These are phyloP conservation scores for Cynopterus sphinx DNA, from an alignment of 2,797 vertebrate genomes.

Conservation along the genomic window DNA sequence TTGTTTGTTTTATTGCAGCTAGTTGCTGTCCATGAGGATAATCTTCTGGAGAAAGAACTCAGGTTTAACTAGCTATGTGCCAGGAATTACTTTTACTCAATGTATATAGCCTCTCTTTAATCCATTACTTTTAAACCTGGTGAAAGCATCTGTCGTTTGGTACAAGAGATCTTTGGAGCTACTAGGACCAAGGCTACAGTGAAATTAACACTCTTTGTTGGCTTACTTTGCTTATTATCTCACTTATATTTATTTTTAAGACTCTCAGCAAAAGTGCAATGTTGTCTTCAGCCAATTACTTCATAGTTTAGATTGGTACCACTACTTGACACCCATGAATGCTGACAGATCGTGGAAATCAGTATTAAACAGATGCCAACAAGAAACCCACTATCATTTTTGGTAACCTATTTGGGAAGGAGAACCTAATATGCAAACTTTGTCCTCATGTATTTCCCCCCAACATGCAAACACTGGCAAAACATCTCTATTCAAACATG, in stretches of 20 bases:
- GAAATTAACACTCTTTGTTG: slow-evolving; percentile 43
- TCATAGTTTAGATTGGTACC: neutral
- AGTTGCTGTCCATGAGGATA: slow-evolving; percentile 31
- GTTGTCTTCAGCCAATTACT: neutral
- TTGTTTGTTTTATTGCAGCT: slow-evolving; percentile 62
- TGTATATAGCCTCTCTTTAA: neutral
- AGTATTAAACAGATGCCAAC: slow-evolving; percentile 1
- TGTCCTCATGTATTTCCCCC: neutral
- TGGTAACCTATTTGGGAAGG: neutral
- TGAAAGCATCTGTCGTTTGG: slow-evolving; percentile 36
- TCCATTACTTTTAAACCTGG: neutral
- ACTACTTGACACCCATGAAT: neutral
- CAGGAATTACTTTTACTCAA: slow-evolving; percentile 56
- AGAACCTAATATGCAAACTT: neutral
- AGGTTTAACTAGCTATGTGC: slow-evolving; percentile 66
- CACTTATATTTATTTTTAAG: slow-evolving; percentile 39
- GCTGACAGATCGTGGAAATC: neutral
- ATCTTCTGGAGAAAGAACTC: slow-evolving; percentile 77
- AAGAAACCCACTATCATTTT: neutral
- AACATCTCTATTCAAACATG: slow-evolving; percentile 39
- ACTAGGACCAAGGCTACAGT: slow-evolving; percentile 42
- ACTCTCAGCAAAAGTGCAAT: neutral
- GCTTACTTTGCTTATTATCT: slow-evolving; percentile 47
- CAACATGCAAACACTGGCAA: neutral
- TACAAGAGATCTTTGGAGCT: slow-evolving; percentile 49